phyloP scores from a whole-genome alignment of 2,113 vertebrate genomes.

The Notarius lentiginosus region DNA sequence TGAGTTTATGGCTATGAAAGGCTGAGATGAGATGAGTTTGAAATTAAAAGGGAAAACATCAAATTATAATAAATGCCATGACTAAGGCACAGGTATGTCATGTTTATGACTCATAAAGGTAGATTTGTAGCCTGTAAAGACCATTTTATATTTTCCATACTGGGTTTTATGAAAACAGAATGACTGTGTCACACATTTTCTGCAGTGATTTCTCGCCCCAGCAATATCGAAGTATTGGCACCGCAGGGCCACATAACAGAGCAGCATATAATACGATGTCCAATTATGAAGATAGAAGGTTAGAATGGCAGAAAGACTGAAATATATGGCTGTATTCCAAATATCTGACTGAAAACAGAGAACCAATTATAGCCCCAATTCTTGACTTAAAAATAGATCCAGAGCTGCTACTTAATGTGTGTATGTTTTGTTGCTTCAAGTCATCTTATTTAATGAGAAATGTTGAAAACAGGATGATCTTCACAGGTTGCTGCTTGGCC shows the following conservation, averaged over 20 bases:
- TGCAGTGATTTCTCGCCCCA: not conserved
- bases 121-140: conserved; percentile 32
- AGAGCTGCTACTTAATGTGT: not conserved
- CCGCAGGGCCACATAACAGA: not conserved
- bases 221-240: not conserved
- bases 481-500: conserved; percentile 11
- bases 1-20: not conserved
- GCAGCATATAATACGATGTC: not conserved
- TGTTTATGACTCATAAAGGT: conserved; percentile 26
- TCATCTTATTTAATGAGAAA: conserved; percentile 32
- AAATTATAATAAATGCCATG: conserved; percentile 31
- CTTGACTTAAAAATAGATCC: not conserved
- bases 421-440: not conserved
- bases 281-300: not conserved
- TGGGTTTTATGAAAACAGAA: conserved; percentile 21
- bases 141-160: not conserved
- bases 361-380: not conserved
- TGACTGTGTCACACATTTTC: not conserved
- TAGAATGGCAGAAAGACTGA: not conserved
- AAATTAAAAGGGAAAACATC: conserved; percentile 15
- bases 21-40: not conserved
- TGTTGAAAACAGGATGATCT: conserved; percentile 21
- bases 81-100: not conserved
- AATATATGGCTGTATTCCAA: not conserved
- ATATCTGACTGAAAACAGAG: not conserved